Evolutionary conservation across 2,888 invertebrate genomes (phyloP), one percentile per base, ranked within the genome.

Genomic region (Chelonus formosanus): DNA sequence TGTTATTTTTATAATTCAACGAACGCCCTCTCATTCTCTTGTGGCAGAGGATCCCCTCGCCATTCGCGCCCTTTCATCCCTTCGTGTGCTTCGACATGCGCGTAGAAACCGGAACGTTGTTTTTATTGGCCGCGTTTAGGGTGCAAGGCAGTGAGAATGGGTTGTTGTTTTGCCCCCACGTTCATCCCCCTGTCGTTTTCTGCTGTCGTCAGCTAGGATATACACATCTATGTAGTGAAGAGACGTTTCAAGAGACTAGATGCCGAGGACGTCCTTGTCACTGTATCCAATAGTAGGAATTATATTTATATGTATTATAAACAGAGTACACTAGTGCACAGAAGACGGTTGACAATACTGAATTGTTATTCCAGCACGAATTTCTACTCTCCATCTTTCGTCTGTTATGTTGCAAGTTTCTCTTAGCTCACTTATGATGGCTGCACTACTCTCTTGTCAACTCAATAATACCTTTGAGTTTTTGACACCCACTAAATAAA

Each of bases 1-100:
- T 82, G 82, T 82, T 82, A 82, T 82, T 82, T 80, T 82, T 81
- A 80, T 80, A 81, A 81, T 82, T 81, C 79, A 76, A 76, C 73
- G 76, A 73, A 73, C 69, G 67, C 58, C 67, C 65, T 65, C 65
- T 58, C 43, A 48, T 59, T 59, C 59, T 6, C 58, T 48, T 10
- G 32, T 47, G 35, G 34, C 35, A 44, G 47, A 34, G 47, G 47
- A 58, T 59, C 64, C 57, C 67, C 48, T 56, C 63, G 52, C 36
- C 61, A 63, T 67, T 69, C 71, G 72, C 74, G 69, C 65, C 59
- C 65, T 63, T 64, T 44, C 44, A 53, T 53, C 61, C 44, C 43
- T 61, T 52, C 40, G 34, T 61, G 61, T 31, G 61, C 5, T 40
- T 31, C 43, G 43, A 53, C 34, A 43, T 53, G 43, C 44, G 61